Conservation (phyloP, 2,888 invertebrate genomes). For the Aleiodes testaceus region DNA sequence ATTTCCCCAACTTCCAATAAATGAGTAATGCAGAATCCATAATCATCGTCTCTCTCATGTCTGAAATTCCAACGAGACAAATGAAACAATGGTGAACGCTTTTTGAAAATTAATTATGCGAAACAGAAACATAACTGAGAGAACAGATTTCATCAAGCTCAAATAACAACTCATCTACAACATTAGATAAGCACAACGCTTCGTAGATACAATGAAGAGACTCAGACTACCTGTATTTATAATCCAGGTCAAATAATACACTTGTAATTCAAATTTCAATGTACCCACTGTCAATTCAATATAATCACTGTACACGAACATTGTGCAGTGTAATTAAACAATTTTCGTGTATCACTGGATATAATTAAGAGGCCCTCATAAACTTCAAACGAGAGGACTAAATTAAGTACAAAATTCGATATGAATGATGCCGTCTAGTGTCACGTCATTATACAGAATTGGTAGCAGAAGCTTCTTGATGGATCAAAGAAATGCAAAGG, state of each 20-base stretch:
- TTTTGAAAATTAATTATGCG: constrained; percentile 12
- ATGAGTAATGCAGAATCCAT: not conserved
- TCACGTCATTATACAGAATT: not conserved
- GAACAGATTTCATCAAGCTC: not conserved
- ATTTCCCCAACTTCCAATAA: not conserved
- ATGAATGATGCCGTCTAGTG: constrained; percentile 14
- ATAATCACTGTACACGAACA: not conserved
- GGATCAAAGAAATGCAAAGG: constrained; percentile 10
- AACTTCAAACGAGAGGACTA: not conserved
- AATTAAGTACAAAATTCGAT: not conserved
- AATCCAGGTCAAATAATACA: constrained; percentile 20
- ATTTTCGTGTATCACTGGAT: not conserved
- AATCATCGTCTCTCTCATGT: not conserved
- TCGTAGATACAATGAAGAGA: not conserved
- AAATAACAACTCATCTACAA: constrained; percentile 12
- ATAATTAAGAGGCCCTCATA: not conserved
- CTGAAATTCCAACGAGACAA: not conserved
- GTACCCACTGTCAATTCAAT: not conserved
- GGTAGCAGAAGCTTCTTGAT: not conserved
- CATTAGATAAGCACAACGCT: constrained; percentile 21
- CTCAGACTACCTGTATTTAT: not conserved
- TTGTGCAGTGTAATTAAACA: not conserved
- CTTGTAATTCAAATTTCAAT: constrained; percentile 8
- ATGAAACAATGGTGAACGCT: not conserved
- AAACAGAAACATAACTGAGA: not conserved